phyloP scores from a whole-genome alignment of 2,888 invertebrate species.

The Macropis europaea region DNA sequence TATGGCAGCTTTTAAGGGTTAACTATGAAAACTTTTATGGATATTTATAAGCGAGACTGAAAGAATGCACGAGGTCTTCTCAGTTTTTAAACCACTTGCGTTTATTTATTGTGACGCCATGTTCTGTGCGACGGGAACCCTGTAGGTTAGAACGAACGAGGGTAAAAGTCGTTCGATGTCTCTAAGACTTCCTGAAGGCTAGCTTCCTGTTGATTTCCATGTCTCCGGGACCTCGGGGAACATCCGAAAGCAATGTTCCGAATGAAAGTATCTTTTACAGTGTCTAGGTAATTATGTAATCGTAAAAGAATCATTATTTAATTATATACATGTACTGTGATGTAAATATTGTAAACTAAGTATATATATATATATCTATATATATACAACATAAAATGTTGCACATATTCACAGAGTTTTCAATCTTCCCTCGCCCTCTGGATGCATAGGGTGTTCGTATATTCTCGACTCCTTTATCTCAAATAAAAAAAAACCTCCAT shows the following conservation, averaged over 20 bases:
- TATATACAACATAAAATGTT: constrained; percentile 59
- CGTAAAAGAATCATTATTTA: constrained; percentile 56
- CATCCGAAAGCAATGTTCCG: constrained; percentile 55
- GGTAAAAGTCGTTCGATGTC: constrained; percentile 1
- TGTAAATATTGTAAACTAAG: constrained; percentile 75
- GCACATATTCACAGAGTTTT: constrained; percentile 37
- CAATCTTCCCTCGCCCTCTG: not conserved
- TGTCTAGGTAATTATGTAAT: constrained; percentile 54
- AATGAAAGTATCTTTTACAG: constrained; percentile 66
- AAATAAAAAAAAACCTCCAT: too few relatives aligned
- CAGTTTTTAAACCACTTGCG: too few relatives aligned
- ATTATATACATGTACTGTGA: constrained; percentile 65
- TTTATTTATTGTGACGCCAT: too few relatives aligned
- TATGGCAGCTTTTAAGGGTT: too few relatives aligned
- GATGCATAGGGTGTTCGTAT: too few relatives aligned
- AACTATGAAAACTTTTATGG: too few relatives aligned
- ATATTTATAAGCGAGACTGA: too few relatives aligned
- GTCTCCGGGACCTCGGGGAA: constrained; percentile 5
- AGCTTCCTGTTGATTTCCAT: constrained; percentile 1
- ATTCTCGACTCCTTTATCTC: too few relatives aligned
- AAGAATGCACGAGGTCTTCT: too few relatives aligned
- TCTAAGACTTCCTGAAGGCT: not conserved
- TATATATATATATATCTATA: constrained; percentile 10
- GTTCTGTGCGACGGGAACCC: too few relatives aligned
- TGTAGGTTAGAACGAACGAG: constrained; percentile 20